These are phyloP conservation scores for Encarsia formosa DNA, from an alignment of 2,888 invertebrate species.

Conservation along the genomic window DNA sequence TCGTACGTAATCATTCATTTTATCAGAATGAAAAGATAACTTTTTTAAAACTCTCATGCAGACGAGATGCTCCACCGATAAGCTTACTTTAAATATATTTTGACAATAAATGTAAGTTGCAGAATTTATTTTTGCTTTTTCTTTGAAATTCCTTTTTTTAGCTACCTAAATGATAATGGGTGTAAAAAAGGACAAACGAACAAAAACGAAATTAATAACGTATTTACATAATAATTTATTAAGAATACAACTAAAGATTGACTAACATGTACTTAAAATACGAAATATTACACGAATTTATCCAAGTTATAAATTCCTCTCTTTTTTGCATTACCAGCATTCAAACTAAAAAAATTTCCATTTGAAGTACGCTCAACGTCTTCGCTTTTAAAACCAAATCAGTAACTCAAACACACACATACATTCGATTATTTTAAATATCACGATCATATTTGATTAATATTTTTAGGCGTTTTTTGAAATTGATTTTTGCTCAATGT, in stretches of 20 bases:
- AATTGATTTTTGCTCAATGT: not conserved
- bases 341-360: not conserved
- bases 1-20: too few relatives aligned
- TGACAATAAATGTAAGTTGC: too few relatives aligned
- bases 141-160: too few relatives aligned
- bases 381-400: not conserved
- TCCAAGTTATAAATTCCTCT: conserved; percentile 9
- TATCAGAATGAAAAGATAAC: too few relatives aligned
- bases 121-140: too few relatives aligned
- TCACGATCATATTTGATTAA: conserved; percentile 13
- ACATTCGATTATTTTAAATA: conserved; percentile 4
- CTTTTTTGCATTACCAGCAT: conserved; percentile 9
- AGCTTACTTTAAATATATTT: too few relatives aligned
- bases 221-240: conserved; percentile 17
- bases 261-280: conserved; percentile 18
- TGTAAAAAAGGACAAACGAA: too few relatives aligned
- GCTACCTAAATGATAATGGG: too few relatives aligned
- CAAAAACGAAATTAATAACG: not conserved
- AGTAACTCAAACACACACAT: not conserved
- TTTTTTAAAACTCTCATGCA: too few relatives aligned
- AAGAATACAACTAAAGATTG: conserved; percentile 18
- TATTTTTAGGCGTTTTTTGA: not conserved
- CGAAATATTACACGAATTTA: conserved; percentile 15
- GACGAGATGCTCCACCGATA: too few relatives aligned
- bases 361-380: conserved; percentile 9